A percentile compares a stretch with the other conserved stretches of the same genome.
Evolutionary conservation across 92 coral and sea anemone genomes (phyloP).

Genomic region (Isaurus tuberculatus): DNA sequence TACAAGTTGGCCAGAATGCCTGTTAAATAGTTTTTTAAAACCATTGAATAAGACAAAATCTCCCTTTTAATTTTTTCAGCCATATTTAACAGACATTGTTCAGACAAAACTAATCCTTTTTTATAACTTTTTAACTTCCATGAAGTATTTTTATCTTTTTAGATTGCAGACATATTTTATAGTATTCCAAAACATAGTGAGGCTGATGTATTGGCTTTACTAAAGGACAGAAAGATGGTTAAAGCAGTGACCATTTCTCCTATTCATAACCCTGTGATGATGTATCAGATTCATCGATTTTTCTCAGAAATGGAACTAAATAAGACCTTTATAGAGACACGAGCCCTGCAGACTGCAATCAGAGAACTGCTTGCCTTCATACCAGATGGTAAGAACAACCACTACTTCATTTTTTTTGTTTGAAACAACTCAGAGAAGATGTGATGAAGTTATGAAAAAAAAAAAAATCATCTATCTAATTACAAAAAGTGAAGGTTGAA

Average conservation of each 20-base stretch:
- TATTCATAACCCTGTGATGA: conserved; percentile 61
- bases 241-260: conserved; percentile 76
- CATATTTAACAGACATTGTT: too few relatives aligned
- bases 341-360: conserved; percentile 87
- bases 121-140: background rate
- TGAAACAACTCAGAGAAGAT: background rate
- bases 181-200: conserved; percentile 63
- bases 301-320: conserved; percentile 91
- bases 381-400: conserved; percentile 82
- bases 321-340: conserved; percentile 88
- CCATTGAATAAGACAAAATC: too few relatives aligned
- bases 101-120: too few relatives aligned
- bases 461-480: too few relatives aligned
- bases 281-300: conserved; percentile 93
- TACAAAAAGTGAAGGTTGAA: too few relatives aligned
- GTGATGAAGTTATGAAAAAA: too few relatives aligned
- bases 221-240: conserved; percentile 73
- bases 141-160: background rate
- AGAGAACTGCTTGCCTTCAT: conserved; percentile 86
- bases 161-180: conserved; percentile 85
- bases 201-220: conserved; percentile 49
- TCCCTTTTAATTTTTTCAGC: too few relatives aligned
- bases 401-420: background rate
- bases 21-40: too few relatives aligned
- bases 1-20: too few relatives aligned